Conservation (phyloP, 2,888 invertebrate species). For the Laspeyria flexula region DNA sequence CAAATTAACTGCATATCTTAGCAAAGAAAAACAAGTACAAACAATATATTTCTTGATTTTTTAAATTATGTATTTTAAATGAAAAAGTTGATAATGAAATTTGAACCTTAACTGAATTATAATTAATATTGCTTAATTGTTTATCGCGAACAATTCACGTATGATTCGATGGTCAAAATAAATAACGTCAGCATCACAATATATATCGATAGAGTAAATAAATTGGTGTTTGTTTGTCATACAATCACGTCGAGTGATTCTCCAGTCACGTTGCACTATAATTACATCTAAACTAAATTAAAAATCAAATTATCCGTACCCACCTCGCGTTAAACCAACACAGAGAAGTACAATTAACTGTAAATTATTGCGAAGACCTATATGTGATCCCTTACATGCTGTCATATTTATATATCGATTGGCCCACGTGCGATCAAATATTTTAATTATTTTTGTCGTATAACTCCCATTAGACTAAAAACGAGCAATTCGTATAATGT, state of each 20-base stretch:
- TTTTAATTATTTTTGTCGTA: constrained; percentile 53
- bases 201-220: constrained; percentile 6
- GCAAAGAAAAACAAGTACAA: no score
- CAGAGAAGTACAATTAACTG: constrained; percentile 53
- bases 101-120: no score
- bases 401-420: constrained; percentile 78
- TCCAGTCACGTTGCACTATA: constrained; percentile 21
- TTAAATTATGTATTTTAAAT: no score
- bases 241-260: not conserved
- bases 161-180: not conserved
- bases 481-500: constrained; percentile 63
- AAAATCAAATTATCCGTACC: constrained; percentile 48
- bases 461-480: constrained; percentile 59
- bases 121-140: no score
- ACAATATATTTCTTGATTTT: no score
- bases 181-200: constrained; percentile 2
- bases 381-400: constrained; percentile 78
- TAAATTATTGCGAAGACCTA: constrained; percentile 71
- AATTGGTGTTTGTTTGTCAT: constrained; percentile 7
- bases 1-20: no score
- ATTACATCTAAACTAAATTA: constrained; percentile 50
- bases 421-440: constrained; percentile 73
- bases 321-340: constrained; percentile 42
- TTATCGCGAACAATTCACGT: no score
- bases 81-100: no score